Evolutionary conservation across 2,888 invertebrate species (phyloP).

Genomic region (Eilema sororculum): DNA sequence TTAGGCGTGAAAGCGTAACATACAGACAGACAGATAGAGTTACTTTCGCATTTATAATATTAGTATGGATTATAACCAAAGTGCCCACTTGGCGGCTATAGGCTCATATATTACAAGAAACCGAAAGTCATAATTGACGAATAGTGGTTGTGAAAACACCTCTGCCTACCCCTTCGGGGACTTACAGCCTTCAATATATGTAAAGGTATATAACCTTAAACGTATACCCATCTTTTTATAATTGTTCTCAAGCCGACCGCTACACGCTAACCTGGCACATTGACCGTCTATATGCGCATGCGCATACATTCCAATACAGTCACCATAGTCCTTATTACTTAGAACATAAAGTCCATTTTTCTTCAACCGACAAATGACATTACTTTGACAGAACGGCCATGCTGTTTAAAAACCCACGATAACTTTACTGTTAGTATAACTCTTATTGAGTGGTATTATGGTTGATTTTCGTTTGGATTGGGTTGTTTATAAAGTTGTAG

Average conservation of each 20-base stretch:
- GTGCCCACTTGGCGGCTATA: no score
- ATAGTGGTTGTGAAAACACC: no score
- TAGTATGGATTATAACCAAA: no score
- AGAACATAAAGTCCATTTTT: not conserved
- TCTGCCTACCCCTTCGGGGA: no score
- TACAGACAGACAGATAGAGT: no score
- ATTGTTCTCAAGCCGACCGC: not conserved
- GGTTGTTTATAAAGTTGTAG: not conserved
- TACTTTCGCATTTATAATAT: no score
- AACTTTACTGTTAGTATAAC: slow-evolving; percentile 4
- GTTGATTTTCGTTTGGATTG: not conserved
- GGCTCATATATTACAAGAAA: no score
- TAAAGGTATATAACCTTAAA: not conserved
- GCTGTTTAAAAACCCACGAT: slow-evolving; percentile 3
- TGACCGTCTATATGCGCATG: slow-evolving; percentile 12
- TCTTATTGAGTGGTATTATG: not conserved
- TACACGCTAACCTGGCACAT: slow-evolving; percentile 12
- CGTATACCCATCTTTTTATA: not conserved
- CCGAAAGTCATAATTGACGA: no score
- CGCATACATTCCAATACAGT: not conserved
- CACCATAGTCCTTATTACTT: not conserved
- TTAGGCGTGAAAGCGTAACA: no score
- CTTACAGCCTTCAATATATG: no score
- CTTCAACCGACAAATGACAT: not conserved
- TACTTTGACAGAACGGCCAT: slow-evolving; percentile 1